Conservation (phyloP, 1,140 invertebrate species). For the Leptopilina clavipes region DNA sequence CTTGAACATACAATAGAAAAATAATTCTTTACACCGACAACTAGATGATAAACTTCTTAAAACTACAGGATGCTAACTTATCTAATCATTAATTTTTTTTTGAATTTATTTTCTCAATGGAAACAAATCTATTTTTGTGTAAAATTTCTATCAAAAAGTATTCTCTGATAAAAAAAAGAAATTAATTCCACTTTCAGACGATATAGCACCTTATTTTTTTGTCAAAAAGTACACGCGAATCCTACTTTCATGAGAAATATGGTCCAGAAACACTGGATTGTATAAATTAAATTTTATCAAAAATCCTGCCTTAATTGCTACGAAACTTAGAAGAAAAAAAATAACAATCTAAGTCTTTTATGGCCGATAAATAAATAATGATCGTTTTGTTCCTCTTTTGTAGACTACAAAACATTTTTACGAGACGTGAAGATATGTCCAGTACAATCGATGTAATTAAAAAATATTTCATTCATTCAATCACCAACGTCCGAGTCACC, state of each 20-base stretch:
- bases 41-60: too few relatives aligned
- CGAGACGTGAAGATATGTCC: not conserved
- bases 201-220: not conserved
- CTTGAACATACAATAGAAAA: not conserved
- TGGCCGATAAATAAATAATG: too few relatives aligned
- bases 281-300: too few relatives aligned
- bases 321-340: too few relatives aligned
- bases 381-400: not conserved
- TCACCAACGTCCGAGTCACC: conserved; percentile 73
- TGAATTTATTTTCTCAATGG: not conserved
- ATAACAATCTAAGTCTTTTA: too few relatives aligned
- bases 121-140: not conserved
- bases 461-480: conserved; percentile 59
- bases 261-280: not conserved
- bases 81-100: too few relatives aligned
- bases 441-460: not conserved
- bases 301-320: too few relatives aligned
- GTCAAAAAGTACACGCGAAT: not conserved
- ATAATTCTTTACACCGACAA: too few relatives aligned
- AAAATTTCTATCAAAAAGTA: not conserved
- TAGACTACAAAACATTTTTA: not conserved
- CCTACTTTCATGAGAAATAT: not conserved
- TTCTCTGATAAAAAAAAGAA: not conserved
- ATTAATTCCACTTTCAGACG: not conserved
- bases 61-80: too few relatives aligned